Evolutionary conservation across 2,888 invertebrate species (phyloP).

Genomic region (Sialis lutaria): DNA sequence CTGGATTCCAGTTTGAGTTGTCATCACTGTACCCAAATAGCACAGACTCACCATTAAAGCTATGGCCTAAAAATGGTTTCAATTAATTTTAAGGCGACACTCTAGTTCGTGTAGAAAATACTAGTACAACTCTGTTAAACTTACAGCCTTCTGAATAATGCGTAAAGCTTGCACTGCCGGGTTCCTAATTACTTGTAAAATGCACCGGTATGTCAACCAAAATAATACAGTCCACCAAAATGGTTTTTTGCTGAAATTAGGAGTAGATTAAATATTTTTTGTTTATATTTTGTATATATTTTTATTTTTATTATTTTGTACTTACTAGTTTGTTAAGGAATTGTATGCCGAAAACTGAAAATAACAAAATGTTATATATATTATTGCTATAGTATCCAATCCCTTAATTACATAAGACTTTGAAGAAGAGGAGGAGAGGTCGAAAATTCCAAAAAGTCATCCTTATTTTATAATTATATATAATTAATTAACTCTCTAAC

Average conservation of each 20-base stretch:
- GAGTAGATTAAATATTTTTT: not conserved
- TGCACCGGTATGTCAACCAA: slow-evolving; percentile 59
- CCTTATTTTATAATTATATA: too few relatives aligned
- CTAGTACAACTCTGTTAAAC: slow-evolving; percentile 15
- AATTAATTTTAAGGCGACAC: not conserved
- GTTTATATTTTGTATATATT: too few relatives aligned
- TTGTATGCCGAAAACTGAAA: too few relatives aligned
- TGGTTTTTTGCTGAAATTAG: slow-evolving; percentile 22
- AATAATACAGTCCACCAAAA: slow-evolving; percentile 54
- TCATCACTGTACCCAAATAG: slow-evolving; percentile 54
- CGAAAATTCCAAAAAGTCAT: too few relatives aligned
- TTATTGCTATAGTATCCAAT: too few relatives aligned
- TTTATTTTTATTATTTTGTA: too few relatives aligned
- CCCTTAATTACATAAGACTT: too few relatives aligned
- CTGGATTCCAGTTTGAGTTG: slow-evolving; percentile 68
- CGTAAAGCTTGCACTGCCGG: slow-evolving; percentile 61
- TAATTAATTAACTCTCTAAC: too few relatives aligned
- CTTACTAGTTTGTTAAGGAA: too few relatives aligned
- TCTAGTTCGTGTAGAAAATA: not conserved
- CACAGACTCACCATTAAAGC: slow-evolving; percentile 71
- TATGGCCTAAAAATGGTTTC: slow-evolving; percentile 30
- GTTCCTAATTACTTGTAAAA: slow-evolving; percentile 58
- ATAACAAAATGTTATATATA: too few relatives aligned
- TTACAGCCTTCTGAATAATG: slow-evolving; percentile 68
- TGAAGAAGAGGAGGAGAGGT: too few relatives aligned